Evolutionary conservation across 2,113 vertebrate species (phyloP).

Genomic region (Pyxicephalus adspersus): DNA sequence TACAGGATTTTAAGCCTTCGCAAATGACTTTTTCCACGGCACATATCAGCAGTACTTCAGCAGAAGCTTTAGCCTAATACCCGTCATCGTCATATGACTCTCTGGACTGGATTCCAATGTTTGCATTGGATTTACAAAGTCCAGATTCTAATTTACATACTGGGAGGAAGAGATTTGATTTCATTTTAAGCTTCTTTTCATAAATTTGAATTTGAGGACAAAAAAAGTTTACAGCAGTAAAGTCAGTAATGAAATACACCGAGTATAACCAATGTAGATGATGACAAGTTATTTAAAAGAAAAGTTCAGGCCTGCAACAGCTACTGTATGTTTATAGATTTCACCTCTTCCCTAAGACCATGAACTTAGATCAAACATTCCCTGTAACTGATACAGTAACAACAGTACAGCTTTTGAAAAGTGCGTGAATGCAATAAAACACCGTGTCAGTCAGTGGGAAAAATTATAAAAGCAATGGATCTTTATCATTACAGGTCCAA

Average conservation of each 20-base stretch:
- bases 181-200: slow-evolving; percentile 20
- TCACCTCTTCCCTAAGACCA: not conserved
- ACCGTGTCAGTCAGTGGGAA: too few species aligned
- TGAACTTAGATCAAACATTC: too few species aligned
- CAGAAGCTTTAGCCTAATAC: too few species aligned
- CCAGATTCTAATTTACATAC: slow-evolving; percentile 41
- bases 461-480: too few species aligned
- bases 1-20: too few species aligned
- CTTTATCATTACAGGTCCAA: too few species aligned
- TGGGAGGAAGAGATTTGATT: slow-evolving; percentile 33
- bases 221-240: not conserved
- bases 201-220: slow-evolving; percentile 30
- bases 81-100: not conserved
- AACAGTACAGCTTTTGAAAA: too few species aligned
- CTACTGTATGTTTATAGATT: not conserved
- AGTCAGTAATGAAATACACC: not conserved
- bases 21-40: too few species aligned
- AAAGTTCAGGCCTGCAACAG: not conserved
- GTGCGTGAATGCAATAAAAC: too few species aligned
- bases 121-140: slow-evolving; percentile 22
- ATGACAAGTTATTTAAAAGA: not conserved
- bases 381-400: too few species aligned
- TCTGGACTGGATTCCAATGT: not conserved
- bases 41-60: too few species aligned
- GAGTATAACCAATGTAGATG: not conserved